Base-by-base conservation (phyloP, 2,113 vertebrate species). In the Mobula birostris region DNA sequence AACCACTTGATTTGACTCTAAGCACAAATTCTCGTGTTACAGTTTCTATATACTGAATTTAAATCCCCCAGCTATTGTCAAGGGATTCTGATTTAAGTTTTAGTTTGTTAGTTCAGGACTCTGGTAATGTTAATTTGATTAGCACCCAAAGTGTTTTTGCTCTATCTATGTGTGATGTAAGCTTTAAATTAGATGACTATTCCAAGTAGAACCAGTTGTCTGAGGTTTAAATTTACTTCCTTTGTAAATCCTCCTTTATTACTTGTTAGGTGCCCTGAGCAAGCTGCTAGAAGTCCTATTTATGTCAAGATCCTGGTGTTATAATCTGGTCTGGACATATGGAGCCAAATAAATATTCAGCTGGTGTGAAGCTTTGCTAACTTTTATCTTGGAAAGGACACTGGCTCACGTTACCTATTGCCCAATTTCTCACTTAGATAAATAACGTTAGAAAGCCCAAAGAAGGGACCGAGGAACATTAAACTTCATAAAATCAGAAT, bases 281-380 rank as follows among this genome's bases (percentile, higher is more conserved):
- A 90, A 68, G 85, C 85, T 90, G 61, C 29, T 15, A 90, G 15
- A 66, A 90, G 85, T 32, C n/a, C 29, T 90, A 68, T 90, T 90
- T 90, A 66, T 90, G 85, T 63, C 61, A 90, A 66, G 58, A 90
- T n/a, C 61, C 85, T 66, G 85, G 58, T 66, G 85, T 15, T 68
- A 15, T 66, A 90, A 90, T 90, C 85, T 66, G 85, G 61, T 68
- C 61, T 88, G 63, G 85, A 66, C 85, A 90, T 68, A 68, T 68
- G 85, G 61, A 32, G 85, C 6, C 85, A 68, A 61, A 32, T 19
- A 12, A 32, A 32, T 66, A 14, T 90, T 32, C 14, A 17, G 14
- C 61, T 19, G n/a, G 58, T 90, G 61, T 6, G 32, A 63, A 32
- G 27, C 29, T 90, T 17, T 68, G 32, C 61, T 66, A 90, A 90